phyloP scores from a whole-genome alignment of 1,140 invertebrate genomes.

The Nasonia vitripennis region DNA sequence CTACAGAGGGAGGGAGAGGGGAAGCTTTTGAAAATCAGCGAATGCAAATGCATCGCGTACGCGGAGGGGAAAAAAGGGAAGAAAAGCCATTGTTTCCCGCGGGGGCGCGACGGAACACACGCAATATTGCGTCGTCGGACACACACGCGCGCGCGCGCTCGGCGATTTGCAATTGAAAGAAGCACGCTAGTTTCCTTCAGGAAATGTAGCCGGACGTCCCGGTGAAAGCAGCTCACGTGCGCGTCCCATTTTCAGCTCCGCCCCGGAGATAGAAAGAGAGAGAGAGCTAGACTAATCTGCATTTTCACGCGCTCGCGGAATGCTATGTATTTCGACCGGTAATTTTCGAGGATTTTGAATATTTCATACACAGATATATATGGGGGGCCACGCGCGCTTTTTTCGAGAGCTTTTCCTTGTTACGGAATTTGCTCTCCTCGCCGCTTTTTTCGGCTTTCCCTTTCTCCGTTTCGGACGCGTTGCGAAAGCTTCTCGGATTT shows the following conservation, averaged over 20 bases:
- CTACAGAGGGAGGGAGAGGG: not conserved
- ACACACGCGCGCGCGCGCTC: not conserved
- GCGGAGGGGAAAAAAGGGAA: not conserved
- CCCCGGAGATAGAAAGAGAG: not conserved
- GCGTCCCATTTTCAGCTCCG: conserved; percentile 16
- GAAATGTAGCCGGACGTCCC: not conserved
- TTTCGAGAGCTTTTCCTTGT: conserved; percentile 14
- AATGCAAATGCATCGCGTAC: not conserved
- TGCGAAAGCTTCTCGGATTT: not conserved
- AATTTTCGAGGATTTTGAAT: conserved; percentile 35
- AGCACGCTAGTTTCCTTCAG: not conserved
- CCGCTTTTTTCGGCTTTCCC: not conserved
- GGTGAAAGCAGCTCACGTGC: conserved; percentile 26
- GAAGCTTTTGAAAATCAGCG: not conserved
- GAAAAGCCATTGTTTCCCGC: not conserved
- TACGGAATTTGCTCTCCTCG: not conserved
- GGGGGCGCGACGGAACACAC: not conserved
- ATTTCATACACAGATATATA: not conserved
- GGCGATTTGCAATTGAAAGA: conserved; percentile 42
- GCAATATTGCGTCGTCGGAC: not conserved
- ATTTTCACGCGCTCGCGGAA: conserved; percentile 6
- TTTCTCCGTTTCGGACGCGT: not conserved
- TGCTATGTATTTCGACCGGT: not conserved
- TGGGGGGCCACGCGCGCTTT: not conserved
- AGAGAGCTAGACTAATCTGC: conserved; percentile 11